Evolutionary conservation across 2,888 invertebrate species (phyloP).

Genomic region (Yponomeuta evonymella): DNA sequence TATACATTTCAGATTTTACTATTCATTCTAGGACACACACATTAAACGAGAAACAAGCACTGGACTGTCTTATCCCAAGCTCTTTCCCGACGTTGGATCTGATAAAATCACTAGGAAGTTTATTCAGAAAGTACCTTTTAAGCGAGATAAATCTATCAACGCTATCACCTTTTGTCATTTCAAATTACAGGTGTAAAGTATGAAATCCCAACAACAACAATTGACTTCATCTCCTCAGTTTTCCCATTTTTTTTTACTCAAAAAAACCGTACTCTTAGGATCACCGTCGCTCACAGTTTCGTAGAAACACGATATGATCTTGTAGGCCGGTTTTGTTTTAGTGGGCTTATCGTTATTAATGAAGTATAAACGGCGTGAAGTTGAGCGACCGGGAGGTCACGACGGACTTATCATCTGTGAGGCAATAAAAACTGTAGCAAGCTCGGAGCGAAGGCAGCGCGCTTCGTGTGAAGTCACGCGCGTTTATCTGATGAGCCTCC

Average conservation of each 20-base stretch:
- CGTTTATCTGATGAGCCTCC: conserved; percentile 43
- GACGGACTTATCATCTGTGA: conserved; percentile 24
- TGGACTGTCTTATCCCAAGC: too few relatives aligned
- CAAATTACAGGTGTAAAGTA: too few relatives aligned
- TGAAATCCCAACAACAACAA: too few relatives aligned
- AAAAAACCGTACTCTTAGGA: too few relatives aligned
- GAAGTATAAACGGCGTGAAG: background rate
- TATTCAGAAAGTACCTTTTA: too few relatives aligned
- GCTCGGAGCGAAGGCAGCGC: conserved; percentile 24
- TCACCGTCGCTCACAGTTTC: conserved; percentile 26
- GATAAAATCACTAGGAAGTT: too few relatives aligned
- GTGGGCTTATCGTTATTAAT: conserved; percentile 4
- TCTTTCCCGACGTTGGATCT: too few relatives aligned
- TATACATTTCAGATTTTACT: conserved; percentile 10
- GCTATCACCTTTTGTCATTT: too few relatives aligned
- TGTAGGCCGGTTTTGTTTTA: background rate
- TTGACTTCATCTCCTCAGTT: too few relatives aligned
- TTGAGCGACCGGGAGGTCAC: conserved; percentile 23
- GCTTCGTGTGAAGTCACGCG: conserved; percentile 42
- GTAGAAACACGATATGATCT: conserved; percentile 21
- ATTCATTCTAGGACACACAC: conserved; percentile 7
- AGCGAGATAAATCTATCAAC: too few relatives aligned
- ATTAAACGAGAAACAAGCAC: too few relatives aligned
- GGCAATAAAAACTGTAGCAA: conserved; percentile 34
- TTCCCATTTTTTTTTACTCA: too few relatives aligned